phyloP scores from a whole-genome alignment of 2,888 invertebrate species.

The Pedicia rivosa region DNA sequence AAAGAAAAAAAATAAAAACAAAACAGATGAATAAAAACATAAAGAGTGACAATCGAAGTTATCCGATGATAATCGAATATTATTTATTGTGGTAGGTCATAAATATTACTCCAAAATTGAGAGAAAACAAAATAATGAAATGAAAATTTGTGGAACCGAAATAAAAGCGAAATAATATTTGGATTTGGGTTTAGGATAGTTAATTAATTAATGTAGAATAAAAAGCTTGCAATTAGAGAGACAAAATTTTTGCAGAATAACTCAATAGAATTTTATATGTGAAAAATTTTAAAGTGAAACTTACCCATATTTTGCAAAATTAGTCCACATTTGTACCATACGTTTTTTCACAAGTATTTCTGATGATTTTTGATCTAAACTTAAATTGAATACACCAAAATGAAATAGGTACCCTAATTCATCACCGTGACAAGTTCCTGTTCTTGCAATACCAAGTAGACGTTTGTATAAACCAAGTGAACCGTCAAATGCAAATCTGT shows the following conservation, averaged over 20 bases:
- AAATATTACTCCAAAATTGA: no score
- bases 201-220: no score
- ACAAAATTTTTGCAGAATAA: background rate
- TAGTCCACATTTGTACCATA: conserved; percentile 47
- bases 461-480: conserved; percentile 44
- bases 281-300: conserved; percentile 10
- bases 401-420: conserved; percentile 48
- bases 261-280: background rate
- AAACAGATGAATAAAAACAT: no score
- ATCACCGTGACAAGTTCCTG: conserved; percentile 45
- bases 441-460: conserved; percentile 40
- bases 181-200: no score
- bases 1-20: no score
- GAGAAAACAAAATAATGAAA: no score
- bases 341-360: conserved; percentile 40
- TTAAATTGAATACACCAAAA: conserved; percentile 43
- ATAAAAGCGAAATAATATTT: no score
- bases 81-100: no score
- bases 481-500: conserved; percentile 45
- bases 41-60: no score
- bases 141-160: no score
- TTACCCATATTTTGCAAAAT: conserved; percentile 47
- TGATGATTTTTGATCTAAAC: conserved; percentile 39
- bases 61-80: no score
- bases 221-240: conserved; percentile 4